phyloP scores from a whole-genome alignment of 2,797 vertebrate species.

The Channa striata region DNA sequence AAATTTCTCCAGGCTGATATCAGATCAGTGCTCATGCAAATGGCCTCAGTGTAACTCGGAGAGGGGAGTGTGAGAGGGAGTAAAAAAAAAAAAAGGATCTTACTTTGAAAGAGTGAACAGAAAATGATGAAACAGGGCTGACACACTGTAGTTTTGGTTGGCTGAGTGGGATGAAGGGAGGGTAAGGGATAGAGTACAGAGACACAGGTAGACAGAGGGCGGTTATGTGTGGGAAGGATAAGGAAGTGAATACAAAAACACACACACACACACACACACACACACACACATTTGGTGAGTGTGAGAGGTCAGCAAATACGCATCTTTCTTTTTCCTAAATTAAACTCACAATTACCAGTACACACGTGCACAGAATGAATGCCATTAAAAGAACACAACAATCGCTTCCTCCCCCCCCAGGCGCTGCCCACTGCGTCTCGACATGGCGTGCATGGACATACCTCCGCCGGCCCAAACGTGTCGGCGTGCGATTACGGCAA shows the following conservation, averaged over 20 bases:
- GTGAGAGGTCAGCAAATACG: constrained; percentile 8
- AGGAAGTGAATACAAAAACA: constrained; percentile 34
- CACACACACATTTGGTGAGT: constrained; percentile 15
- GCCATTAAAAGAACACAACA: constrained; percentile 43
- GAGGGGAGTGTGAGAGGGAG: constrained; percentile 13
- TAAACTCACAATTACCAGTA: constrained; percentile 31
- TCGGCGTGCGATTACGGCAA: constrained; percentile 65
- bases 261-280: constrained; percentile 20
- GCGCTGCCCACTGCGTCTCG: constrained; percentile 23
- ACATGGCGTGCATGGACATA: constrained; percentile 49
- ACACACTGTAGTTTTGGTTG: constrained; percentile 81
- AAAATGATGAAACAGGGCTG: constrained; percentile 78
- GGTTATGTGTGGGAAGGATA: constrained; percentile 48
- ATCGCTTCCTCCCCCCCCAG: constrained; percentile 17
- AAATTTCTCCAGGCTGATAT: constrained; percentile 39
- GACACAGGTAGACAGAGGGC: constrained; percentile 61
- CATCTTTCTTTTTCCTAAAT: constrained; percentile 44
- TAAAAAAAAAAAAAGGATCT: constrained; percentile 19
- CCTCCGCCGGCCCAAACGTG: constrained; percentile 29
- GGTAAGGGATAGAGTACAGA: constrained; percentile 68
- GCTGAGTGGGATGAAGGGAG: constrained; percentile 74
- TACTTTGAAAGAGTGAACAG: constrained; percentile 67
- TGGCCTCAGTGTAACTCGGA: constrained; percentile 35
- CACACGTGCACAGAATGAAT: constrained; percentile 1
- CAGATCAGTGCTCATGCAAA: constrained; percentile 41